Base-by-base conservation (phyloP, 2,888 invertebrate genomes). In the Eucriotettix oculatus region DNA sequence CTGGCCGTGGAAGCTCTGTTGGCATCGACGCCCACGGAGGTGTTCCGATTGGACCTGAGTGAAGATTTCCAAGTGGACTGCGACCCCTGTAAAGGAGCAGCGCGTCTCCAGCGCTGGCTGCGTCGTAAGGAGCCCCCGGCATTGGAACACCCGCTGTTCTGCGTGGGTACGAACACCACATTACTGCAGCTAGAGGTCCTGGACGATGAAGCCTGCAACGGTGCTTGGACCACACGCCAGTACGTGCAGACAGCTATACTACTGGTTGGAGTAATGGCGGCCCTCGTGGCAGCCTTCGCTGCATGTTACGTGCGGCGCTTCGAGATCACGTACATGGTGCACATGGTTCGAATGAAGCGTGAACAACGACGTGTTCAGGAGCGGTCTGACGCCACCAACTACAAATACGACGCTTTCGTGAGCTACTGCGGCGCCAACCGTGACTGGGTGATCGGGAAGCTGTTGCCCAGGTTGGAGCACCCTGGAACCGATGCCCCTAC, bases 351-450 rank as follows among this genome's bases (percentile, higher is more conserved):
- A 44, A 43, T 63, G 16, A 16, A 60, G 40, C 60, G 54, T 1
- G 54, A 16, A 10, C n/a, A 16, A 10, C 16, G 16, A 16, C 10
- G 16, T 29, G 11, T 54, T 16, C 54, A 41, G 48, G 56, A 14
- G 56, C 54, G 57, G 54, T 52, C 40, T 54, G 43, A 48, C 10
- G 48, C 52, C 12, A 54, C 54, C 9, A 54, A 57, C 43, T 63
- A 53, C 29, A 56, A 62, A 16, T 63, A 62, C 41, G 63, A 63
- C 43, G 61, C 62, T 17, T 63, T 63, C 42, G 62, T 63, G 9
- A 62, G 54, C 16, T 63, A 63, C 59, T 66, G 66, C 58, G 64
- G 64, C 42, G 63, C 63, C 42, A 67, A 67, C 62, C 65, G 66
- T 52, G 61, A 61, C 41, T 66, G 66, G 60, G 66, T 66, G 52